Percentiles rank a stretch among this genome's conserved stretches.
Conservation (phyloP, 2,888 invertebrate species). For the Ctenicera cuprea region DNA sequence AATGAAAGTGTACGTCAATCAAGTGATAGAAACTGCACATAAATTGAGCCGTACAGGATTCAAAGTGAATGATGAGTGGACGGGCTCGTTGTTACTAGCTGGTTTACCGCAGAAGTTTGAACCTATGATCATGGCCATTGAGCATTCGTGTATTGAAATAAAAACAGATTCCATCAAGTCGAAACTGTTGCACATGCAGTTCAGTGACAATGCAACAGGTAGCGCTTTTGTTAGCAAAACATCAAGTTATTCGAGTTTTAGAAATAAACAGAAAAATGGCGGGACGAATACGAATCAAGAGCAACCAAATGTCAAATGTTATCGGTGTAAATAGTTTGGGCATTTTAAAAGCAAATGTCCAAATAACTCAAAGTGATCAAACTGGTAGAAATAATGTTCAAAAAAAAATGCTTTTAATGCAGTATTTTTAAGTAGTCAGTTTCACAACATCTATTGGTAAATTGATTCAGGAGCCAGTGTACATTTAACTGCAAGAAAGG, state of each 20-base stretch:
- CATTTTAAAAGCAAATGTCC: slow-evolving; percentile 57
- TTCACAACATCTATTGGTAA: slow-evolving; percentile 54
- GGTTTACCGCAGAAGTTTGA: slow-evolving; percentile 52
- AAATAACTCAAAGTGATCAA: slow-evolving; percentile 4
- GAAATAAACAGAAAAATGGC: slow-evolving; percentile 11
- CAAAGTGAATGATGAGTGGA: slow-evolving; percentile 61
- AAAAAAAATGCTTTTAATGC: slow-evolving; percentile 58
- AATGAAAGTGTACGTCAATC: slow-evolving; percentile 61
- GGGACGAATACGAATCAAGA: slow-evolving; percentile 19
- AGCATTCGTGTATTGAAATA: slow-evolving; percentile 50
- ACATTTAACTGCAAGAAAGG: slow-evolving; percentile 52
- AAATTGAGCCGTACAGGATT: slow-evolving; percentile 61
- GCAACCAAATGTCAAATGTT: slow-evolving; percentile 52
- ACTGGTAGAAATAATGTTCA: slow-evolving; percentile 32
- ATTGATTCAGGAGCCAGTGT: slow-evolving; percentile 56
- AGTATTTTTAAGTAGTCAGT: slow-evolving; percentile 55
- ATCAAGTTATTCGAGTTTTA: background rate
- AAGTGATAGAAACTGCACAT: slow-evolving; percentile 59
- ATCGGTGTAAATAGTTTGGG: slow-evolving; percentile 54
- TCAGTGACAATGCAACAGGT: background rate
- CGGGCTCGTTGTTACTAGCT: slow-evolving; percentile 60
- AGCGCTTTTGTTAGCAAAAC: slow-evolving; percentile 26
- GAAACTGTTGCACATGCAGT: slow-evolving; percentile 46
- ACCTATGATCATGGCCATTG: slow-evolving; percentile 56
- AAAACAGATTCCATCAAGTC: slow-evolving; percentile 51